Evolutionary conservation across 2,113 vertebrate genomes (phyloP).

Genomic region (Orthonyx spaldingii): DNA sequence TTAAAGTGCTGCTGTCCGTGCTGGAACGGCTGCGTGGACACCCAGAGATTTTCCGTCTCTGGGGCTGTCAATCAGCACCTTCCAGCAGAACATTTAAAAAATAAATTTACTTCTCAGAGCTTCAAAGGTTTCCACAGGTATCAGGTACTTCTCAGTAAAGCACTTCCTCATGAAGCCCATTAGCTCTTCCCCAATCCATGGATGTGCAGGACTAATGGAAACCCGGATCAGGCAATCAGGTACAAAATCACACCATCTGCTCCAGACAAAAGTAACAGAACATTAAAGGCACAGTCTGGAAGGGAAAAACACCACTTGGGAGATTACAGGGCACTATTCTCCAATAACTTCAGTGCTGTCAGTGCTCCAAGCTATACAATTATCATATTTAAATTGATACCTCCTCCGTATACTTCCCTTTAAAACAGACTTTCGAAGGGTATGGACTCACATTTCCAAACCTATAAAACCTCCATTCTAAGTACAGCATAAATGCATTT

Average conservation of each 20-base stretch:
- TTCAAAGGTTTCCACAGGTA: slow-evolving; percentile 10
- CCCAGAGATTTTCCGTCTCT: not conserved
- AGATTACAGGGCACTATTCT: not conserved
- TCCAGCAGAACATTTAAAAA: slow-evolving; percentile 5
- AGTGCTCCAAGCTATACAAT: not conserved
- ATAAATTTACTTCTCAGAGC: not conserved
- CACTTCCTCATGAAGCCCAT: not conserved
- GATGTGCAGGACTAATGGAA: slow-evolving; percentile 7
- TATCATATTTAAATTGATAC: not conserved
- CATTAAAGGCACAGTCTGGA: slow-evolving; percentile 16
- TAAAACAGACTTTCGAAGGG: not conserved
- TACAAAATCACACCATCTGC: not conserved
- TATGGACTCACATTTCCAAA: not conserved
- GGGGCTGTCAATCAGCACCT: not conserved
- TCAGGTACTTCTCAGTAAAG: not conserved
- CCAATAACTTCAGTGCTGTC: not conserved
- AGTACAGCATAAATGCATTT: not conserved
- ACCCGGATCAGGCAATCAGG: not conserved
- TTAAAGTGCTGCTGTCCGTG: not conserved
- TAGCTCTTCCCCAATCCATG: not conserved
- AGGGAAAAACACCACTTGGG: not conserved
- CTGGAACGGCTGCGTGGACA: not conserved
- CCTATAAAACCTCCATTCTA: not conserved
- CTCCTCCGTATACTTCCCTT: not conserved
- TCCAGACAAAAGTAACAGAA: not conserved